These are phyloP conservation scores for Macaria liturata DNA, from an alignment of 2,888 invertebrate genomes.

Conservation along the genomic window DNA sequence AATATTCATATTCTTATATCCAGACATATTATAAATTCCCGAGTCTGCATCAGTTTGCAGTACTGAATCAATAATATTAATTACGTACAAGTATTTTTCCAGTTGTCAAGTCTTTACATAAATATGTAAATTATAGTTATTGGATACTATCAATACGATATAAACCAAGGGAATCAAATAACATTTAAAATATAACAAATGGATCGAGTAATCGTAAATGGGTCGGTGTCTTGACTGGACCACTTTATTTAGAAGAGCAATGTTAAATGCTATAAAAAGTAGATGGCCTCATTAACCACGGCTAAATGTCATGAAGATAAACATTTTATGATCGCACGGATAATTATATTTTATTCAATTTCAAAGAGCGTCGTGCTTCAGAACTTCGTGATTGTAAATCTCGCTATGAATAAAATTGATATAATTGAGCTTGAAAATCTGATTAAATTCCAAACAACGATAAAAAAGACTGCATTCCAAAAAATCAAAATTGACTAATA, in stretches of 20 bases:
- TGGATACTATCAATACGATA: neutral
- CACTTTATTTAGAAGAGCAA: constrained; percentile 27
- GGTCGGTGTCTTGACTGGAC: constrained; percentile 18
- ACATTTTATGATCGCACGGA: constrained; percentile 13
- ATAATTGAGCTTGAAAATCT: constrained; percentile 11
- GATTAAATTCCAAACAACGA: neutral
- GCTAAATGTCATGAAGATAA: constrained; percentile 25
- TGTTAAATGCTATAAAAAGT: constrained; percentile 26
- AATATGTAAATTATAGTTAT: neutral
- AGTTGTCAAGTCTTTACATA: neutral
- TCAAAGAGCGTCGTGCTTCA: constrained; percentile 17
- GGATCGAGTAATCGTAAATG: constrained; percentile 10
- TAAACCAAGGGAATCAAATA: constrained; percentile 4
- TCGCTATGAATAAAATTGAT: constrained; percentile 16
- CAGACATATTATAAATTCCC: no score
- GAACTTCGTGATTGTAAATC: constrained; percentile 6
- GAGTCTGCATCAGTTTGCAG: no score
- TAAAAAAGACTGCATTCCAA: neutral
- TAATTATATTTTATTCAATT: constrained; percentile 16
- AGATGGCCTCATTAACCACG: constrained; percentile 26
- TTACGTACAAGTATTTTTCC: no score
- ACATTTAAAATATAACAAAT: constrained; percentile 10
- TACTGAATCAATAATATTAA: no score
- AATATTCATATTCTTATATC: no score
- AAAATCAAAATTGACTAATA: no score